Evolutionary conservation across 2,797 vertebrate genomes (phyloP), one percentile per base, ranked within the genome.

Genomic region (Xiphophorus birchmanni): DNA sequence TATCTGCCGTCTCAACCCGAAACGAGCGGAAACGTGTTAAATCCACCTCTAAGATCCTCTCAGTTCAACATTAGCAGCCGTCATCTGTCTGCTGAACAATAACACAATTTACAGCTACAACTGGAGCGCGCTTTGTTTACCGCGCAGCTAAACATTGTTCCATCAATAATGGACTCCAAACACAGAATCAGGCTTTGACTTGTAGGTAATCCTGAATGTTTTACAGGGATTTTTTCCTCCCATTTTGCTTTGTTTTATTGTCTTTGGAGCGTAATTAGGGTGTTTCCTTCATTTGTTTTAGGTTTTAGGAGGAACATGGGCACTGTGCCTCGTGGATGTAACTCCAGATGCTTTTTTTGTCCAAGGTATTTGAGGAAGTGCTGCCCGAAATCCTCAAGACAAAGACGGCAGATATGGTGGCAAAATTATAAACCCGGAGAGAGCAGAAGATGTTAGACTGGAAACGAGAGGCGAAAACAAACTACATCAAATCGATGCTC

Each of bases 141-240:
- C 67, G 65, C 65, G 71, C 84, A 73, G 92, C 91, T 91, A 88
- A 95, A 94, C 91, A 91, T 91, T 94, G 89, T 93, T 92, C 82
- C 86, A 86, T 94, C 92, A 93, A 91, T 94, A 92, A 94, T 92
- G 86, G 90, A 90, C 85, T 88, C 92, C 86, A 85, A 88, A 93
- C 91, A 85, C 83, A 89, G 89, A 93, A 88, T 88, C 92, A 48
- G 78, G 82, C 87, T 86, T 91, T 91, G 86, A 89, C 86, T 91
- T 92, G 85, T 77, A 90, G 91, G 93, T 95, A 93, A 95, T 95
- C 94, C 92, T 88, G 80, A 89, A 90, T 89, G 93, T 94, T 92
- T 89, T 90, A 91, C 91, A 88, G 77, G 88, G 84, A 86, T 89
- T 94, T 89, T 80, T 86, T 82, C 44, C 56, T 77, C 35, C 37